Base-by-base conservation (phyloP, 1,140 invertebrate genomes). In the Drosophila virilis region DNA sequence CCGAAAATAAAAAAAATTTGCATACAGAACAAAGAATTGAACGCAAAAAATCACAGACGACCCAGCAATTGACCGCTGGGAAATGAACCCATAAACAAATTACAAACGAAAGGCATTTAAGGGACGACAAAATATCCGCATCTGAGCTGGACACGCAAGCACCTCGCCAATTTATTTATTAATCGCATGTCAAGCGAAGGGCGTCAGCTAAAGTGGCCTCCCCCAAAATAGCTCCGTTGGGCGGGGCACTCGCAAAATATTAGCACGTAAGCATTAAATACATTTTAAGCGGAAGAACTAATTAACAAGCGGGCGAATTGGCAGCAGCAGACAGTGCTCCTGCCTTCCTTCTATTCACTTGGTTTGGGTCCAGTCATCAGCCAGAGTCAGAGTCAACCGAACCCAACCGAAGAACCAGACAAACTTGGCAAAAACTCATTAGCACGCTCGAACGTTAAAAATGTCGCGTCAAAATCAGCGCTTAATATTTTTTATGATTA, bases 41-140 rank as follows among this genome's bases (percentile, higher is more conserved):
- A 13, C 0, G 33, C 17, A 43, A 78, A 76, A 91, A 91, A 91
- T 91, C 90, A 88, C 82, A 91, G 90, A 91, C 90, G 75, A 73
- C 40, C 62, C 82, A 73, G 74, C 80, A 90, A 91, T 91, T 91
- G 90, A 91, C 90, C 90, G 90, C 82, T 84, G 90, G 90, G 90
- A 91, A 86, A 91, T 91, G 90, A 91, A 91, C 90, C 90, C 90
- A 91, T 91, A 90, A 91, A 84, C 80, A 78, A 84, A 81, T 79
- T 78, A 89, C 74, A 61, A 74, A 67, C 72, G 69, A 83, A 82
- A 74, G 74, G 71, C 81, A 77, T 70, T 78, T 82, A 79, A 82
- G 77, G 22, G 77, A 78, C 77, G 22, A 50, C 54, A 66, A 43
- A 33, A 37, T 61, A 37, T 59, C 45, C 54, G 35, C 43, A 62